Evolutionary conservation across 1,140 invertebrate genomes (phyloP).

Genomic region (Anastrepha obliqua): DNA sequence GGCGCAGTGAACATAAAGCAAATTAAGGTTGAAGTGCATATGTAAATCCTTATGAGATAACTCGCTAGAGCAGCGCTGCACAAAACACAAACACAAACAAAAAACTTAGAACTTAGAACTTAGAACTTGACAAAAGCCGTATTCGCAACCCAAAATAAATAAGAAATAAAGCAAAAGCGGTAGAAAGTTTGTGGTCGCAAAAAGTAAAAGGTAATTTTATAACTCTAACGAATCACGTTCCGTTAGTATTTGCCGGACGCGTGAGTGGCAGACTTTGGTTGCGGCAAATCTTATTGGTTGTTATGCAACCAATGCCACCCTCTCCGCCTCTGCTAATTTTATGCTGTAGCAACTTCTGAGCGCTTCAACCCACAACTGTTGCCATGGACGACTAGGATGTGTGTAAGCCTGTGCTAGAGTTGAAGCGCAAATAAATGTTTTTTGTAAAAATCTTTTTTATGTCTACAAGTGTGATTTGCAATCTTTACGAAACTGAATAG

Average conservation of each 20-base stretch:
- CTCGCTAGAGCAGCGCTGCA: conserved; percentile 55
- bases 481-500: conserved; percentile 25
- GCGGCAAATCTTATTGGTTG: conserved; percentile 45
- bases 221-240: conserved; percentile 32
- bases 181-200: conserved; percentile 26
- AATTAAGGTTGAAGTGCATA: conserved; percentile 54
- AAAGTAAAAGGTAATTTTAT: conserved; percentile 46
- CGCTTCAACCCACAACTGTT: neutral
- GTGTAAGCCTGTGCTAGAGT: neutral
- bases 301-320: conserved; percentile 21
- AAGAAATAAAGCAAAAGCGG: conserved; percentile 28
- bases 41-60: conserved; percentile 59
- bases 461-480: conserved; percentile 38
- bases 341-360: neutral
- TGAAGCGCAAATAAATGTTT: neutral
- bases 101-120: neutral
- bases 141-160: conserved; percentile 48
- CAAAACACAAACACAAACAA: conserved; percentile 51
- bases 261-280: neutral
- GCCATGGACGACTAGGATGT: neutral
- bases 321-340: neutral
- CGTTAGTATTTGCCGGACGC: neutral
- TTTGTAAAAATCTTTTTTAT: conserved; percentile 36
- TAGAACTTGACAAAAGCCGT: conserved; percentile 38
- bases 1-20: conserved; percentile 3